Evolutionary conservation across 1,140 invertebrate species (phyloP).

Genomic region (Medauroidea extradentata): DNA sequence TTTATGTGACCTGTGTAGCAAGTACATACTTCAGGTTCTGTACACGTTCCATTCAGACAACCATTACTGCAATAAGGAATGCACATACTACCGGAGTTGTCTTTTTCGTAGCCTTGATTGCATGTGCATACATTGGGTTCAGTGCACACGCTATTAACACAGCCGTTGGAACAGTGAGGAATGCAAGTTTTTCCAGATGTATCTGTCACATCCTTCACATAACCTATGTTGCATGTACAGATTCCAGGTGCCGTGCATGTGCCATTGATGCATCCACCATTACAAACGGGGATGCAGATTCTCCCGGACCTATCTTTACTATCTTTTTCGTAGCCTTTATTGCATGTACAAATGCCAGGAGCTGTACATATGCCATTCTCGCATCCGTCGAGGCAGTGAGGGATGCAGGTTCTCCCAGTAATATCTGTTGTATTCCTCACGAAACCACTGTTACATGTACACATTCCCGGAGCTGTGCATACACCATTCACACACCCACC

Average conservation of each 20-base stretch:
- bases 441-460: neutral
- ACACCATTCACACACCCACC: neutral
- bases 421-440: constrained; percentile 11
- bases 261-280: constrained; percentile 34
- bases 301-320: neutral
- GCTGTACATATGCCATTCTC: constrained; percentile 52
- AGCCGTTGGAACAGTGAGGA: constrained; percentile 41
- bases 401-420: constrained; percentile 45
- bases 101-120: constrained; percentile 50
- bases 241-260: constrained; percentile 42
- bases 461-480: neutral
- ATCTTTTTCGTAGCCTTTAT: constrained; percentile 25
- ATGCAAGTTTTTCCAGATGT: constrained; percentile 33
- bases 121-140: constrained; percentile 52
- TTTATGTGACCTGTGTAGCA: constrained; percentile 36
- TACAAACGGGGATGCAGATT: constrained; percentile 38
- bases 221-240: constrained; percentile 42
- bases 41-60: constrained; percentile 39
- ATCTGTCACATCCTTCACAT: constrained; percentile 23
- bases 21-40: constrained; percentile 36
- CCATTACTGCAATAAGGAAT: constrained; percentile 38
- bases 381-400: constrained; percentile 54
- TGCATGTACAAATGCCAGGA: constrained; percentile 50
- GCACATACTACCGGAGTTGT: constrained; percentile 35
- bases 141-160: constrained; percentile 46